Evolutionary conservation across 2,113 vertebrate species (phyloP).

Genomic region (Mixornis gularis): DNA sequence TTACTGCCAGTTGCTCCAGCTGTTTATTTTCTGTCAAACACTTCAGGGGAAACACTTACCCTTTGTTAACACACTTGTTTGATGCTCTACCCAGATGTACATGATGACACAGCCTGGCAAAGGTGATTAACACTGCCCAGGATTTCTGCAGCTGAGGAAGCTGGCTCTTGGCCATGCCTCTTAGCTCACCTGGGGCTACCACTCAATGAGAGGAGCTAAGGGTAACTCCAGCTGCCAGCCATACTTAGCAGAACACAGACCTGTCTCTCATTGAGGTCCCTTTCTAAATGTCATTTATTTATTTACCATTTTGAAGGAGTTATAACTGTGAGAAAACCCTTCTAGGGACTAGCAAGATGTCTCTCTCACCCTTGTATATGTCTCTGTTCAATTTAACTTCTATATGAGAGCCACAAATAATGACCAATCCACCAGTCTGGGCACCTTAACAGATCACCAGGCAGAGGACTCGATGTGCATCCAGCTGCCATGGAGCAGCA

Average conservation of each 20-base stretch:
- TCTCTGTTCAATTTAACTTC: not conserved
- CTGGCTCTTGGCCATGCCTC: not conserved
- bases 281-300: not conserved
- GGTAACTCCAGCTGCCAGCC: not conserved
- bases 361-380: not conserved
- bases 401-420: not conserved
- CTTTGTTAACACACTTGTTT: not conserved
- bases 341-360: not conserved
- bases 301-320: not conserved
- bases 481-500: not conserved
- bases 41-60: not conserved
- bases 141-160: not conserved
- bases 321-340: not conserved
- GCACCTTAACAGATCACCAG: not conserved
- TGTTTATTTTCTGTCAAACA: not conserved
- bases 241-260: not conserved
- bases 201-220: not conserved
- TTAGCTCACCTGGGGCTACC: not conserved
- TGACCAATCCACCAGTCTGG: not conserved
- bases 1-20: not conserved
- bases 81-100: not conserved
- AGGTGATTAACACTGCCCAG: not conserved
- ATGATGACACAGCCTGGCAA: not conserved
- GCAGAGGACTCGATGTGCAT: not conserved
- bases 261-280: not conserved